Conservation (phyloP, 2,113 vertebrate species). For the Cebidichthys violaceus region DNA sequence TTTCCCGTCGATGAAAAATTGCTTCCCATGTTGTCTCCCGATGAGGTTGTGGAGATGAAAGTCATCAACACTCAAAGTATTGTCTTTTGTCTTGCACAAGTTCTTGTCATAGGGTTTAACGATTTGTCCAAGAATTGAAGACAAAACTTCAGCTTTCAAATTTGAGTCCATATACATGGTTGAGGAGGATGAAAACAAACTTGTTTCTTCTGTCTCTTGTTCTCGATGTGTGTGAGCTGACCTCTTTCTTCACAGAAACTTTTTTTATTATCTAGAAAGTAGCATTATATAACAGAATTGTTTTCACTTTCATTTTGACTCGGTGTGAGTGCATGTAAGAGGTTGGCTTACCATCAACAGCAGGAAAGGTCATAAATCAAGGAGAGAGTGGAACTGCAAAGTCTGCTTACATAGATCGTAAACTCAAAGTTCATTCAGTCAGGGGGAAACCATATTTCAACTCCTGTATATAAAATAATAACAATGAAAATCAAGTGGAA, state of each 20-base stretch:
- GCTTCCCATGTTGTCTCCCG: background rate
- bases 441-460: background rate
- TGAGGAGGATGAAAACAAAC: background rate
- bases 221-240: background rate
- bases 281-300: too few species aligned
- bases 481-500: too few species aligned
- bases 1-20: background rate
- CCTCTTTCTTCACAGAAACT: background rate
- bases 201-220: background rate
- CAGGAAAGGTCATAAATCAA: background rate
- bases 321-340: too few species aligned
- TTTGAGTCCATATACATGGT: constrained; percentile 17
- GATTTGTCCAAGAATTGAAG: background rate
- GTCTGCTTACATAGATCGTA: background rate
- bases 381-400: background rate
- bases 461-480: too few species aligned
- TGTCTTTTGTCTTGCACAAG: rapidly evolving
- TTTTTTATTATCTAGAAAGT: too few species aligned
- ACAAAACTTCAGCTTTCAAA: constrained; percentile 8
- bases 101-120: background rate
- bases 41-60: background rate
- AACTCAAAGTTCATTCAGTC: background rate
- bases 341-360: background rate
- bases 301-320: background rate
- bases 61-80: background rate